Base-by-base conservation (phyloP, 2,797 vertebrate genomes). In the Valencia hispanica region DNA sequence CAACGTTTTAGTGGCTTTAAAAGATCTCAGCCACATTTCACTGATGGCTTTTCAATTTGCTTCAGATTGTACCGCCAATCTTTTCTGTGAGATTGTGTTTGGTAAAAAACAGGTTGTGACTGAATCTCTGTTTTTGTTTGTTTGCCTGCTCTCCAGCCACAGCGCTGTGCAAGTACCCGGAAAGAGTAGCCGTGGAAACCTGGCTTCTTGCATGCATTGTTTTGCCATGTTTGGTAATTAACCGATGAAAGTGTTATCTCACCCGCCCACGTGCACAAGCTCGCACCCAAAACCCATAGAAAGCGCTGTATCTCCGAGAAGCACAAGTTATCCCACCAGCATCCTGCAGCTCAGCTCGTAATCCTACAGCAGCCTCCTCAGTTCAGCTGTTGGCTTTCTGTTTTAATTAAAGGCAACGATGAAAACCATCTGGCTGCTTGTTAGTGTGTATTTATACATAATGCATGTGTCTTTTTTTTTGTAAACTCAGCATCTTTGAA, bases 341-440 rank as follows among this genome's bases (percentile, higher is more conserved):
- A 47, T 68, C 68, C 78, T 7, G 70, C n/a, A 75, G 25, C 50
- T 61, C 20, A 11, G 43, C 79, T 48, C 50, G 34, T 59, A 59
- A 32, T 32, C 30, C 32, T 59, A 30, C 30, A 59, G 57, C 57
- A 59, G 30, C 57, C 25, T 59, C 14, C 30, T 71, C 18, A 41
- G 39, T 43, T 76, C 36, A 68, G 50, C 73, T 57, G 27, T 22
- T 59, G 50, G 0, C 18, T 0, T 59, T 61, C 36, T 73, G 59
- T 27, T 61, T 76, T 72, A 87, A 84, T 90, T 84, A 88, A 87
- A 71, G 76, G 55, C 73, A 78, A 57, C 1, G 34, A 66, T 50
- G 27, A 75, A 65, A 72, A 68, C 69, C 43, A 41, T 81, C 53
- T 78, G 50, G n/a, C 1, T 30, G 72, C 17, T 30, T 45, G 72